These are phyloP conservation scores for Lacanobia oleracea DNA, from an alignment of 2,888 invertebrate species.

Conservation along the genomic window DNA sequence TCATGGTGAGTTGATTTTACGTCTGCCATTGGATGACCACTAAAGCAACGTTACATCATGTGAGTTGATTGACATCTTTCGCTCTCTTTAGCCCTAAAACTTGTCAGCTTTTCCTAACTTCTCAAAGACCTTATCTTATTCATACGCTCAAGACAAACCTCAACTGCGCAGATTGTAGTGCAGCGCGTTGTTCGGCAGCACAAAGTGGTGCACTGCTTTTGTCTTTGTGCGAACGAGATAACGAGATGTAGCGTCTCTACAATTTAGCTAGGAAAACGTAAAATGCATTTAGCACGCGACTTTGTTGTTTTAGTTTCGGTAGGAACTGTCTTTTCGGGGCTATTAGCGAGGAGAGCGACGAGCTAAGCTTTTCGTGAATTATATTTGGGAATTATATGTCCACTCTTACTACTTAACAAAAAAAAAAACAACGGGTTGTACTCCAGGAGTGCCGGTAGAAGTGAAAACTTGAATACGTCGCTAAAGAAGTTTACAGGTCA, in stretches of 20 bases:
- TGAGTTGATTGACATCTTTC: too few species aligned
- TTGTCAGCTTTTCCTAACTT: background rate
- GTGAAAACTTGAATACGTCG: too few species aligned
- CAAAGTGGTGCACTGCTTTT: constrained; percentile 54
- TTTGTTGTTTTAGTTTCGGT: constrained; percentile 6
- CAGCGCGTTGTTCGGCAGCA: constrained; percentile 31
- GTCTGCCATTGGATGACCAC: too few species aligned
- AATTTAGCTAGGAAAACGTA: constrained; percentile 23
- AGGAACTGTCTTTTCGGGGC: background rate
- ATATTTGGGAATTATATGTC: background rate
- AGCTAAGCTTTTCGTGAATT: background rate
- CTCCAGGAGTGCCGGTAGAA: too few species aligned
- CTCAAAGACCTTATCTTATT: constrained; percentile 29
- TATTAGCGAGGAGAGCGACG: background rate
- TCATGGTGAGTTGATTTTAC: too few species aligned
- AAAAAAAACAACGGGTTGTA: too few species aligned
- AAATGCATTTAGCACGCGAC: constrained; percentile 39
- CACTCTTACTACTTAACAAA: too few species aligned
- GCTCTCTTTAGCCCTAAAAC: too few species aligned
- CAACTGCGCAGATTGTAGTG: constrained; percentile 39
- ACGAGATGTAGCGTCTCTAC: constrained; percentile 40
- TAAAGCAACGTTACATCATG: too few species aligned
- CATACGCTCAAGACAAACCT: constrained; percentile 28
- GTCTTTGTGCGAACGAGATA: constrained; percentile 58
- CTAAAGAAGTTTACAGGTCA: too few species aligned